Evolutionary conservation across 1,140 invertebrate genomes (phyloP).

Genomic region (Ditylenchus dipsaci): DNA sequence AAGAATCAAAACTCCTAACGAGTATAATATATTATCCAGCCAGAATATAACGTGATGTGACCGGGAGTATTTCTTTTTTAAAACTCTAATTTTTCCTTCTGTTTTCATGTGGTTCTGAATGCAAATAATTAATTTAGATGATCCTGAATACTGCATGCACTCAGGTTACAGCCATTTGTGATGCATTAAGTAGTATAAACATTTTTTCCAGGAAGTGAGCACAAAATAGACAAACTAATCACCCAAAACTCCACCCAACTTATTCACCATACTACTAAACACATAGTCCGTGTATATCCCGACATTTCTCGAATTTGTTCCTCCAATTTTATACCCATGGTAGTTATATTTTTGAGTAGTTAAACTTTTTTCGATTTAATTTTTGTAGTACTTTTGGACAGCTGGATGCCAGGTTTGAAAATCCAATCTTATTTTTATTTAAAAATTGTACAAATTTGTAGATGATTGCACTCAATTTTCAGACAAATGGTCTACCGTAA

Average conservation of each 20-base stretch:
- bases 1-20: no score
- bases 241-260: constrained; percentile 24
- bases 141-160: constrained; percentile 32
- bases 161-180: constrained; percentile 14
- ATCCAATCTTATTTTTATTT: constrained; percentile 60
- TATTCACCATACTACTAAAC: constrained; percentile 28
- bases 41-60: no score
- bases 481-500: constrained; percentile 67
- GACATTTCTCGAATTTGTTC: constrained; percentile 20
- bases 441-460: constrained; percentile 99
- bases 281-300: constrained; percentile 9
- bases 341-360: neutral
- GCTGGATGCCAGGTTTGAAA: no score
- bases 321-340: constrained; percentile 36
- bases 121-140: constrained; percentile 36
- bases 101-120: neutral
- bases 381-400: no score
- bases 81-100: no score
- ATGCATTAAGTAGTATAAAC: neutral
- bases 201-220: constrained; percentile 13
- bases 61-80: no score
- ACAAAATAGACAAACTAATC: constrained; percentile 33
- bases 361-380: neutral
- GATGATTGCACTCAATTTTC: constrained; percentile 99
- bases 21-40: no score